Evolutionary conservation across 2,797 vertebrate genomes (phyloP).

Genomic region (Danionella dracula): DNA sequence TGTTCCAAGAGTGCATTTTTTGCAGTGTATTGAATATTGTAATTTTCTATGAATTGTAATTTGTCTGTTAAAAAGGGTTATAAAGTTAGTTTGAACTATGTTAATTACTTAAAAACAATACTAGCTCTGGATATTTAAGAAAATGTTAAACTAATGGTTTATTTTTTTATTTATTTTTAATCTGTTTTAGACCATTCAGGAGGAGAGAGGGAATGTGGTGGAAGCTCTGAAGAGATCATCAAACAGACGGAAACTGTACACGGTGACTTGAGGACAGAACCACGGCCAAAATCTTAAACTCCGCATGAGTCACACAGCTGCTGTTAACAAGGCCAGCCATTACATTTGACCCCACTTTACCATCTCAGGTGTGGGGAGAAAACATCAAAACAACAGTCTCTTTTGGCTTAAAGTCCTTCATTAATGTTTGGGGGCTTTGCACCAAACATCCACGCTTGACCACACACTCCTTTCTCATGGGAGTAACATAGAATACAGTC

Average conservation of each 20-base stretch:
- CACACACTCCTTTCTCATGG: conserved; percentile 36
- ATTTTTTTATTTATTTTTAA: background rate
- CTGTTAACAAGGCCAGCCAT: conserved; percentile 8
- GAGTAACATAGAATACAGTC: conserved; percentile 42
- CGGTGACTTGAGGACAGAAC: background rate
- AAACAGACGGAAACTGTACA: background rate
- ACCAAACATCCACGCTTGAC: background rate
- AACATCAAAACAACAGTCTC: background rate
- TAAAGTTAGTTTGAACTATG: no score
- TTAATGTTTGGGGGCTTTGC: background rate
- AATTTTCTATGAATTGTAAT: no score
- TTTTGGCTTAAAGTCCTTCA: background rate
- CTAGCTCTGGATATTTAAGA: background rate
- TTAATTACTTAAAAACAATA: no score
- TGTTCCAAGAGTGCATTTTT: no score
- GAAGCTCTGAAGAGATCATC: conserved; percentile 5
- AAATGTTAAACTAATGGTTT: background rate
- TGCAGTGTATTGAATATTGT: no score
- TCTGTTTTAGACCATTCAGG: conserved; percentile 3
- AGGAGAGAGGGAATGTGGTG: background rate
- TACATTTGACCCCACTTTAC: conserved; percentile 17
- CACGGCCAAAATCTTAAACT: background rate
- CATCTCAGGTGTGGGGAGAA: conserved; percentile 8
- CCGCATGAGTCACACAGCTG: conserved; percentile 3
- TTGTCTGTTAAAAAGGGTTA: no score